Base-by-base conservation (phyloP, 2,113 vertebrate species). In the Bothrops jararaca region DNA sequence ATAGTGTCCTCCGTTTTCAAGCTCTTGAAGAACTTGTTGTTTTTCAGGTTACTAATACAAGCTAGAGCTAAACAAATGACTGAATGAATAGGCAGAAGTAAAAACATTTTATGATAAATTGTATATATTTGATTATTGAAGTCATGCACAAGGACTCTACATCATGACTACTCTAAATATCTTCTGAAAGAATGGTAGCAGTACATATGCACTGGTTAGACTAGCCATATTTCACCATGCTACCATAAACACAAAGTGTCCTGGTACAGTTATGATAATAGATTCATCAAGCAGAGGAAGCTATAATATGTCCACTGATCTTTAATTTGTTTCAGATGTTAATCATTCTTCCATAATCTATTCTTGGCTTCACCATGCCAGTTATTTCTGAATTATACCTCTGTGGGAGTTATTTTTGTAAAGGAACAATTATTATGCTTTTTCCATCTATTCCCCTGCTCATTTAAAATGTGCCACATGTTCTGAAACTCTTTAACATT, bases 321-420 rank as follows among this genome's bases (percentile, higher is more conserved):
- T 45, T 34, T 85, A 24, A 69, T 88, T 88, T 89, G 18, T 34
- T 89, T 58, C 64, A 50, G 29, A 5, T 50, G 5, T 57, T 12
- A 92, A 12, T n/a, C 50, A 9, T 48, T 64, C 26, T 29, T 50
- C 74, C 80, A 80, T 48, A 18, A 74, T 89, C n/a, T n/a, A 13
- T 45, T 87, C 11, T 93, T 92, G 60, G 34, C 91, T 94, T 91
- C 22, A 50, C 4, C 94, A 22, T 2, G 4, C 53, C 34, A 4
- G 11, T 85, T 93, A 15, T 24, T 95, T 4, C 3, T 88, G 86
- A 93, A 92, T 94, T 93, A 23, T 7, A 69, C 0, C 34, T n/a
- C 1, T n/a, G 0, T 94, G 54, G 89, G 57, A 94, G 91, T 56
- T 90, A 24, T 88, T 22, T 34, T 34, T 94, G 92, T 93, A 39